Base-by-base conservation (phyloP, 2,113 vertebrate genomes). In the Salvelinus sp. region DNA sequence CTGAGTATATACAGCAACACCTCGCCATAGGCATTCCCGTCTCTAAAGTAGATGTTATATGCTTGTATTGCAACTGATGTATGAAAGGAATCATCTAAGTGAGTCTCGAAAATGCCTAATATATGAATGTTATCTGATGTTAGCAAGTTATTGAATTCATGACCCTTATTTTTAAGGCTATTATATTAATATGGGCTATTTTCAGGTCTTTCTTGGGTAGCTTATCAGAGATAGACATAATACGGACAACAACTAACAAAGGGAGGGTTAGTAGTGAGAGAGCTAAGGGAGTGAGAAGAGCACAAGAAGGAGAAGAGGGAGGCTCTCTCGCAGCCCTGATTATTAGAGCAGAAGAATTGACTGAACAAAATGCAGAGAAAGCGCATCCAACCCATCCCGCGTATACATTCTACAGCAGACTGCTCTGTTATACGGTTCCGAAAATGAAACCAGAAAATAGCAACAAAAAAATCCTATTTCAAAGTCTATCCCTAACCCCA, bases 321-420 rank as follows among this genome's bases (percentile, higher is more conserved):
- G 72, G 33, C 3, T 70, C 64, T 74, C 75, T 83, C 57, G 75
- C 79, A 69, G 87, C 82, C 87, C 79, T 85, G 86, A 76, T 92
- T 92, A 92, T 91, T 91, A 88, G 89, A 91, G 91, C 91, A 86
- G 89, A 92, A 91, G 83, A 81, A 88, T 89, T 4, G 82, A 82
- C 79, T 79, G 89, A 87, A 85, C 85, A 86, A 76, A 86, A 85
- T 69, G 81, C 22, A 68, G 30, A 74, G 44, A 64, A 57, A 23
- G 23, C 12, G 13, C 48, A 48, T 62, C 48, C 69, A 67, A 22
- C n/a, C 27, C 20, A 84, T 76, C 25, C 69, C 78, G 78, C 74
- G 73, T 65, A 47, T 69, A 44, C 69, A 16, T 74, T 79, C 72
- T 28, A 57, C 20, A 70, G 65, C 3, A n/a, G 33, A 38, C 60